A percentile compares a stretch with the other conserved stretches of the same genome.
Evolutionary conservation across 53 echinoderm and acorn worm genomes (phyloP).

Genomic region (Holothuria scabra): DNA sequence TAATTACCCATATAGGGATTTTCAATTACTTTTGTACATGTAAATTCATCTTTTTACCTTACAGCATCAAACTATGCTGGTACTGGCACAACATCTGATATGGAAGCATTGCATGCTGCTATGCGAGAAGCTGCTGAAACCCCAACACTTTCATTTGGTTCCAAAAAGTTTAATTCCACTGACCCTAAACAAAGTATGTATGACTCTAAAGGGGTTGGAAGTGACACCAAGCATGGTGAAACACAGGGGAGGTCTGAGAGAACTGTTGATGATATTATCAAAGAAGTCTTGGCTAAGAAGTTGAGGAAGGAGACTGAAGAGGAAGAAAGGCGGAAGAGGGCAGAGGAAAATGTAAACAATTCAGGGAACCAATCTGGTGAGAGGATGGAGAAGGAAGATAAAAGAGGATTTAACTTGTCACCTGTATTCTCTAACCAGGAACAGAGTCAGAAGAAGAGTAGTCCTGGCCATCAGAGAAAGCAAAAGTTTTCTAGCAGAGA

Average conservation of each 20-base stretch:
- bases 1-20: too few relatives aligned
- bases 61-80: neutral
- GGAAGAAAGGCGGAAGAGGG: slow-evolving; percentile 10
- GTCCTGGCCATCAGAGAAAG: too few relatives aligned
- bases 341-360: neutral
- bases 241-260: slow-evolving; percentile 38
- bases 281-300: slow-evolving; percentile 77
- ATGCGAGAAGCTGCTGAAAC: slow-evolving; percentile 82
- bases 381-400: neutral
- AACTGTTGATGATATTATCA: slow-evolving; percentile 85
- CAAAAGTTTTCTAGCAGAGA: too few relatives aligned
- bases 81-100: slow-evolving; percentile 76
- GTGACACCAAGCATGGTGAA: neutral
- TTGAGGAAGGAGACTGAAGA: slow-evolving; percentile 13
- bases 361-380: neutral
- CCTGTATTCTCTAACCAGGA: neutral
- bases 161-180: slow-evolving; percentile 32
- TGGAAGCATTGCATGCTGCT: slow-evolving; percentile 92
- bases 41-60: too few relatives aligned
- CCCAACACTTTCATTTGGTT: slow-evolving; percentile 70
- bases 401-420: slow-evolving; percentile 1
- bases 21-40: neutral
- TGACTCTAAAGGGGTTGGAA: slow-evolving; percentile 18
- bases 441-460: too few relatives aligned
- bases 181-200: slow-evolving; percentile 31